phyloP scores from a whole-genome alignment of 2,888 invertebrate genomes.

The Drosophila peninsularis region DNA sequence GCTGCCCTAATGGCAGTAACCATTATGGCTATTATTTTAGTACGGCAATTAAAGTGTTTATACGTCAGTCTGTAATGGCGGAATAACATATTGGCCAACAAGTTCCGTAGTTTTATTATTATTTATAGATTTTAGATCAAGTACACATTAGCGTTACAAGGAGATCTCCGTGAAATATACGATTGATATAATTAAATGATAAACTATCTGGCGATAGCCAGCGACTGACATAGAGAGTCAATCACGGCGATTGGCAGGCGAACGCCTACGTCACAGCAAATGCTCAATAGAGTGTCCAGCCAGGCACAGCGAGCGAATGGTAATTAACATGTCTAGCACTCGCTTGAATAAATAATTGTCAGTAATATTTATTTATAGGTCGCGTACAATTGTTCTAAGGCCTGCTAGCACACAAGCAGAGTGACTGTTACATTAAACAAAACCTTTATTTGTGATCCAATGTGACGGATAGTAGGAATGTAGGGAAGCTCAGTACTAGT shows the following conservation, averaged over 20 bases:
- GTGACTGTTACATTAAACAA: not conserved
- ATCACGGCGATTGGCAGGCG: constrained; percentile 15
- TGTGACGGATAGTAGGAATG: not conserved
- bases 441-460: not conserved
- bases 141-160: not conserved
- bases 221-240: constrained; percentile 2
- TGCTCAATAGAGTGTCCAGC: not conserved
- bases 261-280: constrained; percentile 24
- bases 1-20: constrained; percentile 17
- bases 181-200: constrained; percentile 13
- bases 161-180: not conserved
- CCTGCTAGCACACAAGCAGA: not conserved
- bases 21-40: constrained; percentile 28
- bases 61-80: not conserved
- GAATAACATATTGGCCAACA: not conserved
- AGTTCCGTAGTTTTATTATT: not conserved
- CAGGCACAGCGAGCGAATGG: constrained; percentile 1
- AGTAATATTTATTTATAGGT: constrained; percentile 8
- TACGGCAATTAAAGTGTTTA: constrained; percentile 9
- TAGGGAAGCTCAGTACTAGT: no score
- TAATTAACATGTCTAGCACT: constrained; percentile 18
- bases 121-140: constrained; percentile 3
- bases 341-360: constrained; percentile 28
- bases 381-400: not conserved
- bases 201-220: constrained; percentile 16